Base-by-base conservation (phyloP, 2,797 vertebrate species). In the Takifugu ocellatus region DNA sequence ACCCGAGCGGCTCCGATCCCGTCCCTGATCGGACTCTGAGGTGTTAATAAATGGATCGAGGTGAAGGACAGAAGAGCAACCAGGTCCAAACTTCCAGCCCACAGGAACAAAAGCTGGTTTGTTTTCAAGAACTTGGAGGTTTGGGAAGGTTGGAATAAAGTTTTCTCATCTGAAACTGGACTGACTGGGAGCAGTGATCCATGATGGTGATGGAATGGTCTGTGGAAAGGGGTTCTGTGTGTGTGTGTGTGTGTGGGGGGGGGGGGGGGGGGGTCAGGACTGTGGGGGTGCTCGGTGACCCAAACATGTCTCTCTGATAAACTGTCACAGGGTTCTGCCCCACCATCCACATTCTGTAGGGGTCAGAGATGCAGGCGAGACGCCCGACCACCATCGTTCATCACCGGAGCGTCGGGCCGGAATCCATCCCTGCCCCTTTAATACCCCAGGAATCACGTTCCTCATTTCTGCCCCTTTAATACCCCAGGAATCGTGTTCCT, bases 251-350 rank as follows among this genome's bases (percentile, higher is more conserved):
- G 21, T 21, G 21, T 21, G 21, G 39, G 48, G 47, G 53, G 26
- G 12, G 51, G 65, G 63, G 50, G 46, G 57, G 27, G 51, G 59
- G 25, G 33, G 39, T 6, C 42, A 0, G 52, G 53, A 64, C 68
- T 65, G 65, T 61, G 59, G 59, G 55, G 62, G 51, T 42, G 48
- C 70, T 73, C 25, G 64, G 70, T 78, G 80, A 82, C 80, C 78
- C 61, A 63, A 74, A 63, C 71, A 63, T 33, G 63, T 83, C 78
- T 65, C 56, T 46, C 66, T 72, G 72, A 75, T 82, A 74, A 82
- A 77, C 56, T 55, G 61, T 83, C 72, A 72, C 25, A 25, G 43
- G 56, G 33, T 54, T 56, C 49, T 25, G 59, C 55, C 63, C 63
- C 63, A 63, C 72, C 56, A 55, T 76, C 55, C 54, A 33, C 55